phyloP scores from a whole-genome alignment of 2,113 vertebrate genomes.

The Gnathonemus longibarbis region DNA sequence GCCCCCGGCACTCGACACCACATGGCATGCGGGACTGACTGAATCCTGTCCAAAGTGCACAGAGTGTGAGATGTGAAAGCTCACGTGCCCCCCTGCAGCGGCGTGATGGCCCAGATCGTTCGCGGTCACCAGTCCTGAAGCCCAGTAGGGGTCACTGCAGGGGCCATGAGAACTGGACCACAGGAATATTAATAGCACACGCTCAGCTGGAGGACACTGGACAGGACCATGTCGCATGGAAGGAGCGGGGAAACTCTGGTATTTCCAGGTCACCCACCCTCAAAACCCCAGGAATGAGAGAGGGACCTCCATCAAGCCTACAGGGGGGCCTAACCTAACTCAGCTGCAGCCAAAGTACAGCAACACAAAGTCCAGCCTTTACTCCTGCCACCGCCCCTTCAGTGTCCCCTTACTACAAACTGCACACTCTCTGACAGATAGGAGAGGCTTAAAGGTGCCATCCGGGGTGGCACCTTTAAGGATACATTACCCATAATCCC shows the following conservation, averaged over 20 bases:
- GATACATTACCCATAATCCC: slow-evolving; percentile 17
- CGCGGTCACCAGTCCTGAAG: neutral
- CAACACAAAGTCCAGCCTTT: neutral
- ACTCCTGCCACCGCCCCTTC: neutral
- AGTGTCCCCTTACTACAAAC: neutral
- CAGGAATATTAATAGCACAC: slow-evolving; percentile 39
- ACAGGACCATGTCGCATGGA: slow-evolving; percentile 46
- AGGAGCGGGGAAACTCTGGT: slow-evolving; percentile 35
- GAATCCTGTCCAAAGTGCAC: neutral
- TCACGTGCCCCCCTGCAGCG: slow-evolving; percentile 15
- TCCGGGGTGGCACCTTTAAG: too few species aligned
- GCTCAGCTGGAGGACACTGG: slow-evolving; percentile 29
- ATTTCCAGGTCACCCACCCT: slow-evolving; percentile 54
- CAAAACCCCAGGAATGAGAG: slow-evolving; percentile 32
- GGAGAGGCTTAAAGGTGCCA: neutral
- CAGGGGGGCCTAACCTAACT: neutral
- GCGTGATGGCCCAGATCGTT: neutral
- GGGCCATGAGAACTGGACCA: slow-evolving; percentile 61
- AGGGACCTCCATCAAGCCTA: slow-evolving; percentile 12
- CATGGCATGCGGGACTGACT: neutral
- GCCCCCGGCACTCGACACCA: neutral
- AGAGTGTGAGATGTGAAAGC: neutral
- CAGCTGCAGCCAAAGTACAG: neutral
- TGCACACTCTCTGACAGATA: neutral
- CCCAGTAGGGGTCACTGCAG: slow-evolving; percentile 29